Percentiles rank a stretch among this genome's conserved stretches.
Evolutionary conservation across 2,888 invertebrate genomes (phyloP).

Genomic region (Hemaris fuciformis): DNA sequence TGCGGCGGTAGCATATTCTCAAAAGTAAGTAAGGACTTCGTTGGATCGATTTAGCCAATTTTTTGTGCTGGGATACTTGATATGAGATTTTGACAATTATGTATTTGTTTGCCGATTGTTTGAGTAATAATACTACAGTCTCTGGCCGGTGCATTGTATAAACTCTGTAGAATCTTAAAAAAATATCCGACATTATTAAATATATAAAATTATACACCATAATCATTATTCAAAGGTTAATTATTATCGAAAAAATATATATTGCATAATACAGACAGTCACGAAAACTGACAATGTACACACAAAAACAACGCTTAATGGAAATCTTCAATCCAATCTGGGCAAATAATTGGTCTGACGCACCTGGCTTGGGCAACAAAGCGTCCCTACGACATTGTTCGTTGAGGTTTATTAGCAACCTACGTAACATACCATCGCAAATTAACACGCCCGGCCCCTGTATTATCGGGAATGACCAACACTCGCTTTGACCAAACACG

Average conservation of each 20-base stretch:
- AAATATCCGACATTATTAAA: neutral
- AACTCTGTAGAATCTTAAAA: neutral
- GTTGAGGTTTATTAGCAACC: slow-evolving; percentile 56
- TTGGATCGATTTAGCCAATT: too few species aligned
- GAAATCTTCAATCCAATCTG: slow-evolving; percentile 55
- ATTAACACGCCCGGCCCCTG: slow-evolving; percentile 59
- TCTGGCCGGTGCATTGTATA: too few species aligned
- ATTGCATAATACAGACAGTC: neutral
- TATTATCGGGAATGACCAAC: slow-evolving; percentile 50
- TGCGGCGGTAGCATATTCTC: too few species aligned
- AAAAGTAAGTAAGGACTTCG: too few species aligned
- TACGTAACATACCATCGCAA: slow-evolving; percentile 55
- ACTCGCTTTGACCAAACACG: slow-evolving; percentile 33
- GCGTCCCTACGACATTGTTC: slow-evolving; percentile 54
- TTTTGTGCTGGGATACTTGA: too few species aligned
- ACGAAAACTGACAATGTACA: slow-evolving; percentile 15
- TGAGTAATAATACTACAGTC: too few species aligned
- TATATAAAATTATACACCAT: neutral
- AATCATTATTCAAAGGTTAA: too few species aligned
- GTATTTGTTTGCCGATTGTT: too few species aligned
- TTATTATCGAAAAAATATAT: too few species aligned
- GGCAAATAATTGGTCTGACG: slow-evolving; percentile 55
- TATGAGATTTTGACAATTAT: too few species aligned
- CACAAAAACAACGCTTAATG: slow-evolving; percentile 49
- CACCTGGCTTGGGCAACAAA: slow-evolving; percentile 56